These are phyloP conservation scores for Globodera rostochiensis DNA, from an alignment of 1,140 invertebrate species.

Conservation along the genomic window DNA sequence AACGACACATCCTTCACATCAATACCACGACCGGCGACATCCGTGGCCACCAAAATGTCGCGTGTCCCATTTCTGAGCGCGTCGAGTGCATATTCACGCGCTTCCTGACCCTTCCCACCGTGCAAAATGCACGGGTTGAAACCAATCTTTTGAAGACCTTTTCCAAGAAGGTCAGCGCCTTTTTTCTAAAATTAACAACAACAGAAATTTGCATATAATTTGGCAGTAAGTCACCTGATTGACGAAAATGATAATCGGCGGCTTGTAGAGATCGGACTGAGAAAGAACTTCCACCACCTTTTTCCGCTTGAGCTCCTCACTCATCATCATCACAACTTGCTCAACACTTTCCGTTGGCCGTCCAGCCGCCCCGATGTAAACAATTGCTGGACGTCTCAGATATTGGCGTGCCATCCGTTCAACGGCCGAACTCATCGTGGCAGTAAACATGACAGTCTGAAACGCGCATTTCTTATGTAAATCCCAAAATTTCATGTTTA, in stretches of 20 bases:
- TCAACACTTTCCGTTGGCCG: conserved; percentile 96
- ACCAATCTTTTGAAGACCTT: conserved; percentile 92
- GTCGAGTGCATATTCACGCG: conserved; percentile 94
- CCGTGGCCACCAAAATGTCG: conserved; percentile 98
- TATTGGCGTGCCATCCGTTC: conserved; percentile 93
- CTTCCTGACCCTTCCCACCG: conserved; percentile 99
- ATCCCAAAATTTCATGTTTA: not conserved
- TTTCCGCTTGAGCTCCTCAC: conserved; percentile 85
- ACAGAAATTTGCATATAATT: not conserved
- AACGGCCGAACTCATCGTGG: conserved; percentile 97
- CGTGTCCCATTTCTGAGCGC: conserved; percentile 82
- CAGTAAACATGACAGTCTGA: conserved; percentile 99
- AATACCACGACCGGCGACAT: conserved; percentile 99
- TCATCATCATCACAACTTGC: conserved; percentile 93
- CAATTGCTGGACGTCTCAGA: conserved; percentile 89
- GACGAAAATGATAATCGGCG: conserved; percentile 98
- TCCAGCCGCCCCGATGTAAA: conserved; percentile 90
- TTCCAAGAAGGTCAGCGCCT: conserved; percentile 93
- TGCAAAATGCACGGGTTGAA: conserved; percentile 95
- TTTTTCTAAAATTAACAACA: conserved; percentile 35
- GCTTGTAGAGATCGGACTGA: conserved; percentile 74
- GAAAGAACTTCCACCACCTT: conserved; percentile 71
- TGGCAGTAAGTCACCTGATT: conserved; percentile 86
- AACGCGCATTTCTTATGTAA: not conserved
- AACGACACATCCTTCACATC: conserved; percentile 96